Percentiles rank a stretch among this genome's conserved stretches.
These are phyloP conservation scores for Gymnosoma rotundatum DNA, from an alignment of 2,888 invertebrate genomes.

Conservation along the genomic window DNA sequence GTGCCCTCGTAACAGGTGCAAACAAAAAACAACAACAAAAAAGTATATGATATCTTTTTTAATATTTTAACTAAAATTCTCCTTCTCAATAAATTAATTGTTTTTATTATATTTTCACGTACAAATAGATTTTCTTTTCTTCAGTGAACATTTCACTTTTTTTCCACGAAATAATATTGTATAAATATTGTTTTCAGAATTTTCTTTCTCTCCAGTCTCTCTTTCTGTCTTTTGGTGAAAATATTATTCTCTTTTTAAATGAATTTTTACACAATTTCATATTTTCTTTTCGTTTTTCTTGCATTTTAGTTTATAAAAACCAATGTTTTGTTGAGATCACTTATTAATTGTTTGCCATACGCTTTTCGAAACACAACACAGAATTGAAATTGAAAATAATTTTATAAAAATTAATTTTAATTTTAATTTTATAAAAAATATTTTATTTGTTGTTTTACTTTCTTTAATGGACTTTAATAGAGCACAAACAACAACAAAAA, in stretches of 20 bases:
- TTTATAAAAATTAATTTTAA: conserved; percentile 30
- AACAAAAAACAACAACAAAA: conserved; percentile 6
- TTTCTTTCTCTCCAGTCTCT: conserved; percentile 53
- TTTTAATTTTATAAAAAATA: conserved; percentile 30
- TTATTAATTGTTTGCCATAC: conserved; percentile 68
- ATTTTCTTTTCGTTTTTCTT: conserved; percentile 10
- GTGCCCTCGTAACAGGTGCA: conserved; percentile 47
- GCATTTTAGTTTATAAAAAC: conserved; percentile 61
- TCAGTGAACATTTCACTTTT: conserved; percentile 41
- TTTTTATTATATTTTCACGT: conserved; percentile 11
- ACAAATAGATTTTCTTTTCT: conserved; percentile 40
- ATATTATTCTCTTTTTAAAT: conserved; percentile 36
- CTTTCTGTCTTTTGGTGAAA: conserved; percentile 23
- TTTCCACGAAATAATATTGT: conserved; percentile 61
- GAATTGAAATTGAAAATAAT: conserved; percentile 25
- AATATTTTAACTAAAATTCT: conserved; percentile 26
- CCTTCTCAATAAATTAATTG: conserved; percentile 28
- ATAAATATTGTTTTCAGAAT: conserved; percentile 41
- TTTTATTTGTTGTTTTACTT: too few relatives aligned
- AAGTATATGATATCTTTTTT: conserved; percentile 45
- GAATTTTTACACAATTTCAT: conserved; percentile 44
- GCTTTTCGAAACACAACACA: conserved; percentile 56
- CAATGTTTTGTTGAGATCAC: conserved; percentile 49
- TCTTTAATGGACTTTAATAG: conserved; percentile 15
- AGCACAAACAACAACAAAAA: conserved; percentile 16